Percentiles rank a stretch among this genome's conserved stretches.
phyloP scores from a whole-genome alignment of 2,888 invertebrate genomes.

The Kuschelorhynchus macadamiae region DNA sequence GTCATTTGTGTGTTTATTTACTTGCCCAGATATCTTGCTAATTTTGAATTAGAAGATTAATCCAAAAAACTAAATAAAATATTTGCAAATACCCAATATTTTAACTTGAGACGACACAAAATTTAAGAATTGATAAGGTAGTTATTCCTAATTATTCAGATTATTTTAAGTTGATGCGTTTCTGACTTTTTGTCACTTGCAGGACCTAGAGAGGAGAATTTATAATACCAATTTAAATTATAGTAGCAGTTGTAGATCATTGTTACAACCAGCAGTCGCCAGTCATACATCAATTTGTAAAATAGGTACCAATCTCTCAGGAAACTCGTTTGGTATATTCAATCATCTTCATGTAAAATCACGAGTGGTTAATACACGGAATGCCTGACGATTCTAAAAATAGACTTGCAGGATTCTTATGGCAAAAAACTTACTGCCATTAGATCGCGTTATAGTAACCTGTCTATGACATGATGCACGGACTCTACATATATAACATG shows the following conservation, averaged over 20 bases:
- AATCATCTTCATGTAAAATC: slow-evolving; percentile 30
- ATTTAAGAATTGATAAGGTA: too few species aligned
- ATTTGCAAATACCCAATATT: too few species aligned
- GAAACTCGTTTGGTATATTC: slow-evolving; percentile 14
- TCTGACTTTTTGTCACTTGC: slow-evolving; percentile 22
- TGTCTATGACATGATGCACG: background rate
- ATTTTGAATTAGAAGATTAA: too few species aligned
- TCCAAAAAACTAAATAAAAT: too few species aligned
- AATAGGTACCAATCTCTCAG: slow-evolving; percentile 31
- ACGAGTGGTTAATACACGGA: slow-evolving; percentile 10
- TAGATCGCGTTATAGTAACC: slow-evolving; percentile 28
- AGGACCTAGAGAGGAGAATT: slow-evolving; percentile 47
- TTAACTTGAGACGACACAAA: too few species aligned
- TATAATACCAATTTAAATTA: slow-evolving; percentile 49
- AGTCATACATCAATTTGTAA: slow-evolving; percentile 39
- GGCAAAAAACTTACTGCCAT: slow-evolving; percentile 24
- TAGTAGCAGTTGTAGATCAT: slow-evolving; percentile 37
- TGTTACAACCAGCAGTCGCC: slow-evolving; percentile 35
- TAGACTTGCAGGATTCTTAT: slow-evolving; percentile 13
- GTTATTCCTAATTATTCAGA: too few species aligned
- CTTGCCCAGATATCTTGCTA: too few species aligned
- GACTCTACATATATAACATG: too few species aligned
- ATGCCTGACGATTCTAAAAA: slow-evolving; percentile 24
- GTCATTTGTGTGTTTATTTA: too few species aligned
- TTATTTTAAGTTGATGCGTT: too few species aligned